Base-by-base conservation (phyloP, 2,888 invertebrate genomes). In the Neoitamus cyanurus region DNA sequence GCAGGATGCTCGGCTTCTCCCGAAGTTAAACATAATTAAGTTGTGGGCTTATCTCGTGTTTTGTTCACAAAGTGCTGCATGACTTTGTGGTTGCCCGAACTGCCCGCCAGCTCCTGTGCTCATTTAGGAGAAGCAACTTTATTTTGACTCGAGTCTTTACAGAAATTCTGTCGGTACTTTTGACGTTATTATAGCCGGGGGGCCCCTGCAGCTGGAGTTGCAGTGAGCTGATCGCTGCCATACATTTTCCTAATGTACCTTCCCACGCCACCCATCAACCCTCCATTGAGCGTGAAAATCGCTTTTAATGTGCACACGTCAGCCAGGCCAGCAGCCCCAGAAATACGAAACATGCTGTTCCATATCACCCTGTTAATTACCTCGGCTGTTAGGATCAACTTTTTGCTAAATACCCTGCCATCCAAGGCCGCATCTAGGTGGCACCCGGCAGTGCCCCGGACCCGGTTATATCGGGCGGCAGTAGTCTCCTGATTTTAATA, bases 1-100 rank as follows among this genome's bases (percentile, higher is more conserved):
- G 3, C 20, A 7, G 9, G 9, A 9, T 9, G 58, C 3, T 37
- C 58, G 3, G 25, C 58, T 20, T 9, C n/a, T 42, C 4, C 13
- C 25, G 28, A 42, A 75, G 75, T 75, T 75, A 75, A 75, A 37
- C 75, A 75, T 75, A 75, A 75, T 75, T 75, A 75, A 75, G 75
- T 75, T 75, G 75, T 75, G 75, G 75, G 42, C 28, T 75, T 75
- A 75, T 75, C 42, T 75, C 75, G 25, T 75, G 75, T 75, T 75
- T 42, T 37, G 42, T 42, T 75, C 75, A 7, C 28, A 75, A 75
- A 75, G 75, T 75, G 42, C 75, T 75, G 37, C 25, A 25, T 20
- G 75, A 75, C 75, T 75, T 75, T 75, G 75, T 75, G 75, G 75
- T 13, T 20, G n/a, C 42, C 25, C 28, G 6, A 75, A 75, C 42